Evolutionary conservation across 1,140 invertebrate species (phyloP).

Genomic region (Eupristina koningsbergeri): DNA sequence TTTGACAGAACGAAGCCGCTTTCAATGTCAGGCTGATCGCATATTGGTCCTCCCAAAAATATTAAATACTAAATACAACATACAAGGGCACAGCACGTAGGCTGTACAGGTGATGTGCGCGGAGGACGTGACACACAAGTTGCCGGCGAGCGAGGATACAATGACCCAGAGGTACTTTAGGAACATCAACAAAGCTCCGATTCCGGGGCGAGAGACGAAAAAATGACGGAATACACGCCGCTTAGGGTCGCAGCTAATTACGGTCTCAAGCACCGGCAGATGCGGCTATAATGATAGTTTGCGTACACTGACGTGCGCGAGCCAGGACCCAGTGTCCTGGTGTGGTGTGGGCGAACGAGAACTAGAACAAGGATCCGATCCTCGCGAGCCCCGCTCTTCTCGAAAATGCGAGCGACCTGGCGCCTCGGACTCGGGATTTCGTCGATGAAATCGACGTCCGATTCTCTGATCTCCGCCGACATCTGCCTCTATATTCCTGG

Average conservation of each 20-base stretch:
- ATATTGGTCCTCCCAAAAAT: constrained; percentile 7
- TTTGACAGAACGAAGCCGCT: background rate
- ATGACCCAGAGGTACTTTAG: constrained; percentile 51
- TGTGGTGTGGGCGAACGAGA: constrained; percentile 11
- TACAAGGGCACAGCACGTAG: too few relatives aligned
- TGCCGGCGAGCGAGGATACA: constrained; percentile 59
- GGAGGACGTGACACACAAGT: background rate
- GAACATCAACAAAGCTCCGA: constrained; percentile 1
- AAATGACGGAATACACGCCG: constrained; percentile 61
- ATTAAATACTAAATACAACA: too few relatives aligned
- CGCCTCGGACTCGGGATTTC: constrained; percentile 33
- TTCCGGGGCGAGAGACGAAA: constrained; percentile 51
- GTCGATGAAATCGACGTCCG: background rate
- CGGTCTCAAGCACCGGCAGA: constrained; percentile 53
- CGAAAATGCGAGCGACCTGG: background rate
- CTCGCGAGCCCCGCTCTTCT: too few relatives aligned
- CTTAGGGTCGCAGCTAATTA: constrained; percentile 62
- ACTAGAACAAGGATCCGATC: background rate
- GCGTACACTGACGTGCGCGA: constrained; percentile 14
- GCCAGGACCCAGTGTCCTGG: constrained; percentile 20
- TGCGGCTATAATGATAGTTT: constrained; percentile 49
- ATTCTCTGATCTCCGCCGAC: constrained; percentile 43
- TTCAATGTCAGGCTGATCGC: background rate
- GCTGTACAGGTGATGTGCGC: background rate
- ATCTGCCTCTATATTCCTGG: background rate